Percentiles rank a stretch among this genome's conserved stretches.
Evolutionary conservation across 1,140 invertebrate species (phyloP).

Genomic region (Brachionus plicatilis): DNA sequence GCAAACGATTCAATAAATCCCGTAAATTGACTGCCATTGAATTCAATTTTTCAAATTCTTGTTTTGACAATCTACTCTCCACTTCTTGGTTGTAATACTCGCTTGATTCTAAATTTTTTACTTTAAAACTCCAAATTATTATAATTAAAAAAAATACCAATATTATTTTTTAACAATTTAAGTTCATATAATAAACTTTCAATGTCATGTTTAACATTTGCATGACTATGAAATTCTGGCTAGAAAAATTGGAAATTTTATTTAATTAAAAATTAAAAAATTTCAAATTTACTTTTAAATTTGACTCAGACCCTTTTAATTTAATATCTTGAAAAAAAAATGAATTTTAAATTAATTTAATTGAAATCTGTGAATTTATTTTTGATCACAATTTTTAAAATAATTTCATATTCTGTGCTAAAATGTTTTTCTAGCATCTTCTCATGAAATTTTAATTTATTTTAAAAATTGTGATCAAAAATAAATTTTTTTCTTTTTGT

Average conservation of each 20-base stretch:
- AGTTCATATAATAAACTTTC: constrained; percentile 22
- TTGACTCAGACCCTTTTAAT: not conserved
- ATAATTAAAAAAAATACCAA: not conserved
- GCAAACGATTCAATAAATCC: not conserved
- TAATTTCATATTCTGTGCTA: too few relatives aligned
- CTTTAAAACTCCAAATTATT: not conserved
- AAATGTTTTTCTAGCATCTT: too few relatives aligned
- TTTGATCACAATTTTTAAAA: too few relatives aligned
- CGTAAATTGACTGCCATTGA: constrained; percentile 13
- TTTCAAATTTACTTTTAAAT: not conserved
- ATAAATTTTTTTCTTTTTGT: too few relatives aligned
- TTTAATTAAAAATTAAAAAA: not conserved
- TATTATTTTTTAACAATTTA: not conserved
- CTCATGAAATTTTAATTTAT: too few relatives aligned
- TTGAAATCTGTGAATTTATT: too few relatives aligned
- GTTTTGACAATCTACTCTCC: not conserved
- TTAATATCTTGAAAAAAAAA: not conserved
- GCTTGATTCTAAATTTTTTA: not conserved
- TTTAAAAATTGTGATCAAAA: too few relatives aligned
- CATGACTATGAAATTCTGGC: not conserved
- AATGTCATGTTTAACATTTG: not conserved
- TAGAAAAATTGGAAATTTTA: not conserved
- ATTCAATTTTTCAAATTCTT: constrained; percentile 14
- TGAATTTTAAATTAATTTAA: too few relatives aligned
- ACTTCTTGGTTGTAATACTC: constrained; percentile 26